Evolutionary conservation across 2,888 invertebrate species (phyloP).

Genomic region (Dexiosoma caninum): DNA sequence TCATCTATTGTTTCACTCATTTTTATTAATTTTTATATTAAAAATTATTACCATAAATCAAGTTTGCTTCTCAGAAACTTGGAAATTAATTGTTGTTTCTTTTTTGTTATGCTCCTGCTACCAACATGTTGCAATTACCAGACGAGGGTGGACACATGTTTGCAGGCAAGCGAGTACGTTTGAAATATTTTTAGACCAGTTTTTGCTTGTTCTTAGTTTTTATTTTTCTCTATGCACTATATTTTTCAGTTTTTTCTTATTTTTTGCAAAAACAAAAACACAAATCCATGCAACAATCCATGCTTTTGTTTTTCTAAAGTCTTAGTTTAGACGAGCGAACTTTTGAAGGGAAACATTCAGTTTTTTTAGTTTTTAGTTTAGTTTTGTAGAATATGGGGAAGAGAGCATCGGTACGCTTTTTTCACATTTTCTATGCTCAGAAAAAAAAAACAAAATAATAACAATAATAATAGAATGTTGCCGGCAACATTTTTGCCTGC

Average conservation of each 20-base stretch:
- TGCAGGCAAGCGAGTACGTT: conserved; percentile 33
- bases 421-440: no score
- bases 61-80: background rate
- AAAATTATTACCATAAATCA: background rate
- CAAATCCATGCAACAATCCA: conserved; percentile 37
- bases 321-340: no score
- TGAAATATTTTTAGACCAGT: conserved; percentile 47
- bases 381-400: no score
- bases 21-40: background rate
- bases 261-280: background rate
- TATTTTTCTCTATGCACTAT: background rate
- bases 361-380: no score
- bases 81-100: conserved; percentile 14
- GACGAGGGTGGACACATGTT: conserved; percentile 64
- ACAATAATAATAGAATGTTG: no score
- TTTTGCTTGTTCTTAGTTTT: conserved; percentile 38
- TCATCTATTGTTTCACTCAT: no score
- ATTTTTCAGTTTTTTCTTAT: background rate
- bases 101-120: background rate
- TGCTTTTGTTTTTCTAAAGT: conserved; percentile 35
- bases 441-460: no score
- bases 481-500: no score
- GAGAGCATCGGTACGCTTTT: no score
- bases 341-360: no score
- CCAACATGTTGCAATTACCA: conserved; percentile 46